Percentiles rank a stretch among this genome's conserved stretches.
phyloP scores from a whole-genome alignment of 2,888 invertebrate genomes.

The Nyleta sp. region DNA sequence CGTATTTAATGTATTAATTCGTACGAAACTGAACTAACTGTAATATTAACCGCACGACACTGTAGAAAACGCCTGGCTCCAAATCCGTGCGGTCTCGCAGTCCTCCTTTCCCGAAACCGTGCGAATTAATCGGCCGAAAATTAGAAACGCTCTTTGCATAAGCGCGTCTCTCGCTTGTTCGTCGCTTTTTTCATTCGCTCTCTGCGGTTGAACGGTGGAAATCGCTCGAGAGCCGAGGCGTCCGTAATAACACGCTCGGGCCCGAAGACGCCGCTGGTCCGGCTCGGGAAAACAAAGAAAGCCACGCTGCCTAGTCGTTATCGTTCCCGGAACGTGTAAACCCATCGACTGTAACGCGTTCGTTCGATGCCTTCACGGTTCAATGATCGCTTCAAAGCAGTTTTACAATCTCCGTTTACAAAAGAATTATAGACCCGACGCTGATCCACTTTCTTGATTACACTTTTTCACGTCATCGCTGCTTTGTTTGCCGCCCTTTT shows the following conservation, averaged over 20 bases:
- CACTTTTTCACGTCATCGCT: slow-evolving; percentile 41
- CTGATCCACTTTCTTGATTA: slow-evolving; percentile 53
- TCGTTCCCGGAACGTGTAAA: slow-evolving; percentile 65
- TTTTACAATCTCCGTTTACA: slow-evolving; percentile 44
- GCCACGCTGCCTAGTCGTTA: slow-evolving; percentile 51
- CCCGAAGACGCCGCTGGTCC: slow-evolving; percentile 22
- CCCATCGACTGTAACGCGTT: slow-evolving; percentile 56
- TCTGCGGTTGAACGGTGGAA: slow-evolving; percentile 29
- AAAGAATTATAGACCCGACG: slow-evolving; percentile 40
- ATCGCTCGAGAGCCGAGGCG: no score
- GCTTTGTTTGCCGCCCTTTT: no score
- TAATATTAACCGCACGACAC: no score
- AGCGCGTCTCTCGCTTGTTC: no score
- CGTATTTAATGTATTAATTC: no score
- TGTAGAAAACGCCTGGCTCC: no score
- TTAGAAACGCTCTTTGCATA: slow-evolving; percentile 27
- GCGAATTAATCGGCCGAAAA: slow-evolving; percentile 24
- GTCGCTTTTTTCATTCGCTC: slow-evolving; percentile 10
- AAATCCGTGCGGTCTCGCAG: no score
- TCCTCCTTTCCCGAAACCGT: slow-evolving; percentile 18
- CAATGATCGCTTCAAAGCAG: slow-evolving; percentile 43
- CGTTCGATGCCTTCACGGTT: slow-evolving; percentile 53
- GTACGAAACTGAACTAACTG: no score
- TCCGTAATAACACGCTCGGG: slow-evolving; percentile 28
- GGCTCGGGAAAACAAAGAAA: slow-evolving; percentile 52